Conservation (phyloP, 1,140 invertebrate genomes). For the Choristoneura fumiferana region DNA sequence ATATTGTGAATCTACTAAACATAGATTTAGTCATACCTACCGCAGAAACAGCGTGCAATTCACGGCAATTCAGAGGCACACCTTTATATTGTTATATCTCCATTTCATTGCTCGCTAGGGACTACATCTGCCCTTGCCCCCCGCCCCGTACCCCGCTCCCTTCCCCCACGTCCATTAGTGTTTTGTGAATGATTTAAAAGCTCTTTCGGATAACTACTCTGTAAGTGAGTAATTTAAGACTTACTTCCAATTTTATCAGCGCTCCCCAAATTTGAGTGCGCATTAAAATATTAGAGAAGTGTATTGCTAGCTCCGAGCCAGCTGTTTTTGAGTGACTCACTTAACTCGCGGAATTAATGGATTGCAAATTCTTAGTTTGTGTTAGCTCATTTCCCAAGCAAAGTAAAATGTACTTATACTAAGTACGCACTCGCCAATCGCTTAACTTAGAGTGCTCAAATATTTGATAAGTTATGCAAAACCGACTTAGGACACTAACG, state of each 20-base stretch:
- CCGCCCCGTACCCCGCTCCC: constrained; percentile 36
- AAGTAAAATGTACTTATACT: constrained; percentile 16
- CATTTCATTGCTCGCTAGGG: constrained; percentile 73
- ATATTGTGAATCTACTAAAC: no score
- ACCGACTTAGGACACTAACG: constrained; percentile 5
- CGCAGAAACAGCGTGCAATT: constrained; percentile 36
- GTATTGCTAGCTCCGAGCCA: constrained; percentile 10
- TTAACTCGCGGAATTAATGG: constrained; percentile 14
- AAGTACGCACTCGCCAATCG: constrained; percentile 3
- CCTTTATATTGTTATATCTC: constrained; percentile 77
- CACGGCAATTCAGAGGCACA: constrained; percentile 67
- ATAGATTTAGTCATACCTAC: no score
- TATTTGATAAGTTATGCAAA: constrained; percentile 17
- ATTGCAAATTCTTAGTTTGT: constrained; percentile 19
- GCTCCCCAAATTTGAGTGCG: constrained; percentile 75
- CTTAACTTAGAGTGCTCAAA: constrained; percentile 11
- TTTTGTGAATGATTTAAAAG: constrained; percentile 79
- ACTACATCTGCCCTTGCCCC: constrained; percentile 60
- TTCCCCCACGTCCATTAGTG: constrained; percentile 75
- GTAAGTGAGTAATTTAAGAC: constrained; percentile 78
- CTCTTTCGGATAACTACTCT: constrained; percentile 78
- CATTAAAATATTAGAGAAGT: constrained; percentile 70
- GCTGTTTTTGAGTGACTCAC: constrained; percentile 23
- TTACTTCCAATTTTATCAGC: constrained; percentile 76
- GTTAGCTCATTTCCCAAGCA: constrained; percentile 16